phyloP scores from a whole-genome alignment of 2,888 invertebrate species.

The Morpho achilles region DNA sequence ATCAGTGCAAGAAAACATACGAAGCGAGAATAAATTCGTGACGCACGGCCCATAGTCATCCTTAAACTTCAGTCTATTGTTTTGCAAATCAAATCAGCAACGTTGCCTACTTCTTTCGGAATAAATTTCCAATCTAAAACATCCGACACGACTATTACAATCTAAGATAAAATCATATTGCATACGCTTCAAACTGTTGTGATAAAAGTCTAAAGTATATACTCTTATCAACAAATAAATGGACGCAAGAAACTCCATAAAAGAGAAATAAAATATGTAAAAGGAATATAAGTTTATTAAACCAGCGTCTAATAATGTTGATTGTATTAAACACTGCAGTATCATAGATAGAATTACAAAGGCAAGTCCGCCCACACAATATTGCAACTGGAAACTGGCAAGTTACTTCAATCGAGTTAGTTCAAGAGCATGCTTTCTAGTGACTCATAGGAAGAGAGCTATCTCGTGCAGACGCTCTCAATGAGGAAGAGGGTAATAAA shows the following conservation, averaged over 20 bases:
- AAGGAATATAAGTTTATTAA: too few species aligned
- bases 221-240: background rate
- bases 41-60: slow-evolving; percentile 49
- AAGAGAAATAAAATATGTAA: background rate
- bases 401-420: slow-evolving; percentile 67
- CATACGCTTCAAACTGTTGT: too few species aligned
- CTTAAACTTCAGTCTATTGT: slow-evolving; percentile 43
- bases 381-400: slow-evolving; percentile 40
- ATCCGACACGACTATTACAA: background rate
- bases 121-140: too few species aligned
- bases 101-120: too few species aligned
- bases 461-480: slow-evolving; percentile 76
- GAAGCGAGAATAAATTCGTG: slow-evolving; percentile 52
- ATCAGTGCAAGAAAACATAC: slow-evolving; percentile 43
- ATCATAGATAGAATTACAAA: slow-evolving; percentile 15
- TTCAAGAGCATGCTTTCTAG: slow-evolving; percentile 75
- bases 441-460: slow-evolving; percentile 79
- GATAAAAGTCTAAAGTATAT: too few species aligned
- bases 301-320: too few species aligned
- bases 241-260: background rate
- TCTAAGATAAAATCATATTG: background rate
- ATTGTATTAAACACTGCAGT: too few species aligned
- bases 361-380: slow-evolving; percentile 49
- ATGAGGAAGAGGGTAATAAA: slow-evolving; percentile 79
- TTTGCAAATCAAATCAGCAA: slow-evolving; percentile 34